phyloP scores from a whole-genome alignment of 1,140 invertebrate species.

The Sitodiplosis mosellana region DNA sequence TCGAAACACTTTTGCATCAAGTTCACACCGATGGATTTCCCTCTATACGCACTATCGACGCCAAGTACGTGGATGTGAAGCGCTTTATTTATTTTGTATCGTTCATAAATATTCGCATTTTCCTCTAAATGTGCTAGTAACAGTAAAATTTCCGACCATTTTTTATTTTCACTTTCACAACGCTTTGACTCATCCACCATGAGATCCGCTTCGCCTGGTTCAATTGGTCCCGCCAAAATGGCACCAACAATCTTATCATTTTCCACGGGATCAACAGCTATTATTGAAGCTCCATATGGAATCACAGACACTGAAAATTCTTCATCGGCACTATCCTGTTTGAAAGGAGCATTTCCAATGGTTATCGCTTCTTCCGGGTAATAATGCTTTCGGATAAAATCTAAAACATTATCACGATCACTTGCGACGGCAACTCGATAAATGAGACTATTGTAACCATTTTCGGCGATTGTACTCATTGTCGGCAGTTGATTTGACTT shows the following conservation, averaged over 20 bases:
- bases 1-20: constrained; percentile 3
- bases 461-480: too few species aligned
- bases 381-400: constrained; percentile 6
- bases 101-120: constrained; percentile 5
- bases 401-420: constrained; percentile 4
- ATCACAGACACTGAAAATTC: constrained; percentile 6
- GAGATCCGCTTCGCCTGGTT: constrained; percentile 4
- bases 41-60: constrained; percentile 3
- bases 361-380: constrained; percentile 8
- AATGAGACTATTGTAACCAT: background rate
- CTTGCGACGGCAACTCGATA: constrained; percentile 1
- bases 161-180: constrained; percentile 1
- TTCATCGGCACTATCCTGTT: constrained; percentile 6
- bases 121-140: constrained; percentile 5
- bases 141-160: constrained; percentile 5
- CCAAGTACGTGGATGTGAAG: constrained; percentile 7
- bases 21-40: constrained; percentile 3
- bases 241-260: constrained; percentile 4
- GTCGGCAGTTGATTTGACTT: too few species aligned
- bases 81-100: constrained; percentile 4
- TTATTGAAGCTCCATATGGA: constrained; percentile 4
- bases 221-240: constrained; percentile 6
- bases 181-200: constrained; percentile 2
- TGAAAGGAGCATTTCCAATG: constrained; percentile 6
- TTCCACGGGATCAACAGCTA: background rate